Evolutionary conservation across 2,797 vertebrate species (phyloP).

Genomic region (Meda fulgida): DNA sequence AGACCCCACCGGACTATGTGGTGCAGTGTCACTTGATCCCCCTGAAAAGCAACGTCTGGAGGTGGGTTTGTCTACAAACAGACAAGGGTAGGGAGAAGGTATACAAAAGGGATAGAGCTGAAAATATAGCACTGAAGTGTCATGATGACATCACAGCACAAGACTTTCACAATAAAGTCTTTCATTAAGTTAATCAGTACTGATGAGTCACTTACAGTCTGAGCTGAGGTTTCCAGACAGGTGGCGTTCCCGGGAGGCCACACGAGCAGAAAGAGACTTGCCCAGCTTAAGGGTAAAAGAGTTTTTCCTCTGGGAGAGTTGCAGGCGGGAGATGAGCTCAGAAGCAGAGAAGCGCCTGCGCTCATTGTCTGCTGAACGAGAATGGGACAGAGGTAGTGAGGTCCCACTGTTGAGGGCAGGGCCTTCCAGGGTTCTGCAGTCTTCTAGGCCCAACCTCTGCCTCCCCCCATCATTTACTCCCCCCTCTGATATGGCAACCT

Average conservation of each 20-base stretch:
- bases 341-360: constrained; percentile 89
- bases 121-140: constrained; percentile 50
- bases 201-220: constrained; percentile 74
- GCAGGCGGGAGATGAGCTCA: constrained; percentile 87
- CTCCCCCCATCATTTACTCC: neutral
- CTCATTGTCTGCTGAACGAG: constrained; percentile 80
- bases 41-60: constrained; percentile 74
- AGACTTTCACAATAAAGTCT: constrained; percentile 32
- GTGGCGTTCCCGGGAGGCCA: constrained; percentile 77
- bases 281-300: constrained; percentile 87
- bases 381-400: constrained; percentile 60
- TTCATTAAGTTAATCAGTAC: constrained; percentile 31
- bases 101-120: constrained; percentile 25
- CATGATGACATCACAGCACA: constrained; percentile 45
- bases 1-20: constrained; percentile 76
- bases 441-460: constrained; percentile 56
- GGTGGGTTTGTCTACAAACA: constrained; percentile 73
- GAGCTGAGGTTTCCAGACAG: constrained; percentile 66
- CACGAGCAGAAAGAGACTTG: constrained; percentile 83
- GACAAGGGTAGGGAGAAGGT: constrained; percentile 26
- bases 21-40: constrained; percentile 73
- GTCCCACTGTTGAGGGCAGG: constrained; percentile 42
- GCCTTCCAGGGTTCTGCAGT: constrained; percentile 53
- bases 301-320: constrained; percentile 84
- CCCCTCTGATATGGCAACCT: constrained; percentile 64